Percentiles rank a stretch among this genome's conserved stretches.
These are phyloP conservation scores for Neoniphon sammara DNA, from an alignment of 2,797 vertebrate species.

Conservation along the genomic window DNA sequence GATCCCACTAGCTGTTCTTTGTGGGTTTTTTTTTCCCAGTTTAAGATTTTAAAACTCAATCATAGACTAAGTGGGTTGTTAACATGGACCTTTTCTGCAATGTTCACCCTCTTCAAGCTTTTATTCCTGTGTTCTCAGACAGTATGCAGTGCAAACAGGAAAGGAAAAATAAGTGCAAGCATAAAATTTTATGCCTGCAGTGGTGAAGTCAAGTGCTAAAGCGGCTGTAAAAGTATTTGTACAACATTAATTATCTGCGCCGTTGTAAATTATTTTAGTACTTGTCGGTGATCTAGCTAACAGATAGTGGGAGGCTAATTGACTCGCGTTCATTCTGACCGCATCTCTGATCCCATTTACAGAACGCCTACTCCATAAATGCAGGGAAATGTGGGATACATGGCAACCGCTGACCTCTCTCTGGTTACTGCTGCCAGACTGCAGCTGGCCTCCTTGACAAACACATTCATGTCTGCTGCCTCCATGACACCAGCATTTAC, in stretches of 20 bases:
- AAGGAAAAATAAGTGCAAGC: too few species aligned
- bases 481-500: slow-evolving; percentile 66
- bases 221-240: neutral
- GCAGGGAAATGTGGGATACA: slow-evolving; percentile 30
- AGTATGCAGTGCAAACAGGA: too few species aligned
- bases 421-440: slow-evolving; percentile 52
- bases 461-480: slow-evolving; percentile 72
- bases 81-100: too few species aligned
- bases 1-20: too few species aligned
- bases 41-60: too few species aligned
- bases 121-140: too few species aligned
- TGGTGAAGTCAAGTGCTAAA: too few species aligned
- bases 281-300: neutral
- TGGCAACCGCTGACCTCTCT: slow-evolving; percentile 34
- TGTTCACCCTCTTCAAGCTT: too few species aligned
- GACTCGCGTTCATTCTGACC: neutral
- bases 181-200: too few species aligned
- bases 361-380: slow-evolving; percentile 11
- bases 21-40: too few species aligned
- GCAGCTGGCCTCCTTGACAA: slow-evolving; percentile 56
- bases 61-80: too few species aligned
- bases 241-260: neutral
- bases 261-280: neutral
- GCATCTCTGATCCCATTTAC: too few species aligned
- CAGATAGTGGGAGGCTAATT: slow-evolving; percentile 6